Evolutionary conservation across 1,140 invertebrate genomes (phyloP).

Genomic region (Aphelenchoides fujianensis): DNA sequence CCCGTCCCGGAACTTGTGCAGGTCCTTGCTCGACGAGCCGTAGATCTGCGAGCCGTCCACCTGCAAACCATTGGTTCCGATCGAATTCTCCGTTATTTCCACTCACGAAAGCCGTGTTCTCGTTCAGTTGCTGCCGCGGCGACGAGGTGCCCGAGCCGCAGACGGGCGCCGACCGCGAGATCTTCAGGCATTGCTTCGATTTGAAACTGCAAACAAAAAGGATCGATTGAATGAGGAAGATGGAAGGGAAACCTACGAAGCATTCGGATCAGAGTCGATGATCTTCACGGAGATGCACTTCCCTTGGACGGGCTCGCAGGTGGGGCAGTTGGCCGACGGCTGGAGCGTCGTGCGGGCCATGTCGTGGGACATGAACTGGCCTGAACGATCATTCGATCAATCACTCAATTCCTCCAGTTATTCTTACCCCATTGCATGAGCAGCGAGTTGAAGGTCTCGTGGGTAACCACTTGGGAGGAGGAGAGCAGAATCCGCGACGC

Average conservation of each 20-base stretch:
- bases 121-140: constrained; percentile 58
- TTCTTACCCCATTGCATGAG: constrained; percentile 51
- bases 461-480: constrained; percentile 46
- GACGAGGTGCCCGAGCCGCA: constrained; percentile 49
- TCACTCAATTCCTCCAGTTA: constrained; percentile 38
- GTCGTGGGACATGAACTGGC: constrained; percentile 44
- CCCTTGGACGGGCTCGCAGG: constrained; percentile 54
- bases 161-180: constrained; percentile 59
- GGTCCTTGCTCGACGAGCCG: constrained; percentile 56
- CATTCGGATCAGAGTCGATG: constrained; percentile 53
- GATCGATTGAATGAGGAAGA: constrained; percentile 8
- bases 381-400: constrained; percentile 7
- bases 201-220: constrained; percentile 60
- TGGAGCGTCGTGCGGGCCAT: constrained; percentile 52
- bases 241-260: constrained; percentile 32
- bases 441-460: constrained; percentile 49
- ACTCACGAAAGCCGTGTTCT: constrained; percentile 61
- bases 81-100: too few species aligned
- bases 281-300: constrained; percentile 60
- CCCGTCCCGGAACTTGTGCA: constrained; percentile 61
- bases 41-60: constrained; percentile 61
- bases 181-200: constrained; percentile 55
- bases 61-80: too few species aligned
- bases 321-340: constrained; percentile 57
- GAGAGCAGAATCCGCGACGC: constrained; percentile 47